Conservation (phyloP, 37 sponge, comb jelly and placozoan species). For the Geodia barretti region DNA sequence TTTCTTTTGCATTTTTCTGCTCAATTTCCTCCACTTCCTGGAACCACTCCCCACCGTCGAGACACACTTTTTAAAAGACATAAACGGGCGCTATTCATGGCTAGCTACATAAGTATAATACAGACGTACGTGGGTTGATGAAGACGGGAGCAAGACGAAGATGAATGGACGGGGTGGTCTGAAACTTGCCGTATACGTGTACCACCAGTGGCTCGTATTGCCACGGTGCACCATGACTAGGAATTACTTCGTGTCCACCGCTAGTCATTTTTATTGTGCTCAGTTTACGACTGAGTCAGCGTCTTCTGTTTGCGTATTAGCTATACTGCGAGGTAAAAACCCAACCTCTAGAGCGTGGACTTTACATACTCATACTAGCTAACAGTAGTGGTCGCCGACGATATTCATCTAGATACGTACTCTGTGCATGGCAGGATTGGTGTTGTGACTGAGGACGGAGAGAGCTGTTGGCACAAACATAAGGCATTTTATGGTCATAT, state of each 20-base stretch:
- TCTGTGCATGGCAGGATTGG: too few relatives aligned
- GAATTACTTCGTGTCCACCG: not conserved
- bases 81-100: not conserved
- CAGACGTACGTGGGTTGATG: not conserved
- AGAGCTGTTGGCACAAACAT: not conserved
- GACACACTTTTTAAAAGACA: not conserved
- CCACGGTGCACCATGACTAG: not conserved
- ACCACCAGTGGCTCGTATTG: not conserved
- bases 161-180: not conserved
- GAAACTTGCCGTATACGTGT: not conserved
- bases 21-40: too few relatives aligned
- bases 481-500: not conserved
- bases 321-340: too few relatives aligned
- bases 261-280: not conserved
- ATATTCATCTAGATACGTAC: not conserved
- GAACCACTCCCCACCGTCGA: not conserved
- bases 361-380: too few relatives aligned
- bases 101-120: too few relatives aligned
- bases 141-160: not conserved
- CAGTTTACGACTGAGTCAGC: too few relatives aligned
- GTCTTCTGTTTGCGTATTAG: too few relatives aligned
- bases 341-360: too few relatives aligned
- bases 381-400: not conserved
- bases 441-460: too few relatives aligned
- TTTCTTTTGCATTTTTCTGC: too few relatives aligned